A percentile compares a stretch with the other conserved stretches of the same genome.
phyloP scores from a whole-genome alignment of 1,140 invertebrate genomes.

The Thaumetopoea pityocampa region DNA sequence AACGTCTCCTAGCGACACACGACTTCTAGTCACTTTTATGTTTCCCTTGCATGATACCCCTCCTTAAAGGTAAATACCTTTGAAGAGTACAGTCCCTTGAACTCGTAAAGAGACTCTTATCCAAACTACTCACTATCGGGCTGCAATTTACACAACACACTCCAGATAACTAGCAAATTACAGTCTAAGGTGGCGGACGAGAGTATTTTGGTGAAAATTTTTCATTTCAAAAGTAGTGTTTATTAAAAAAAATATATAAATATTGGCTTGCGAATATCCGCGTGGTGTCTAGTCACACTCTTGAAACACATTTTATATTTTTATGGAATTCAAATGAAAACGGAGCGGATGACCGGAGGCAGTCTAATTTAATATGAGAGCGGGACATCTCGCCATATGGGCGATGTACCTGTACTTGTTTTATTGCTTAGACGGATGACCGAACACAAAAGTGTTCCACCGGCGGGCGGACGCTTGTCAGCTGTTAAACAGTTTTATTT shows the following conservation, averaged over 20 bases:
- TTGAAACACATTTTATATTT: conserved; percentile 63
- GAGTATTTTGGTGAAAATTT: conserved; percentile 38
- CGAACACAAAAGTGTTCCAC: conserved; percentile 55
- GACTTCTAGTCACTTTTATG: conserved; percentile 46
- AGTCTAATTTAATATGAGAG: conserved; percentile 71
- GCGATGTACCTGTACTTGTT: conserved; percentile 52
- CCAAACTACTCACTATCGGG: conserved; percentile 49
- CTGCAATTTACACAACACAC: conserved; percentile 50
- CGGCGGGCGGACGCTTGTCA: conserved; percentile 50
- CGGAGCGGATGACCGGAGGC: conserved; percentile 60
- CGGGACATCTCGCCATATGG: conserved; percentile 53
- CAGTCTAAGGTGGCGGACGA: conserved; percentile 19
- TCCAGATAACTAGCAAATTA: conserved; percentile 42
- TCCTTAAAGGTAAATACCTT: conserved; percentile 41
- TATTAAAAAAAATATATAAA: conserved; percentile 72
- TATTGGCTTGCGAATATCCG: conserved; percentile 60
- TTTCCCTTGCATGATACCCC: conserved; percentile 50
- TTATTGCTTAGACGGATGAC: conserved; percentile 56
- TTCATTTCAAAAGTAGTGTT: conserved; percentile 55
- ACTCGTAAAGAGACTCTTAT: conserved; percentile 50
- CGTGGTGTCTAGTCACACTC: conserved; percentile 40
- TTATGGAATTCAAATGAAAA: conserved; percentile 73
- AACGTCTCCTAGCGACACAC: conserved; percentile 36
- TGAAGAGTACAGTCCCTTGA: conserved; percentile 39
- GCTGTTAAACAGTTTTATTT: conserved; percentile 75